These are phyloP conservation scores for Tetramorium parvispinum DNA, from an alignment of 1,140 invertebrate species.

Conservation along the genomic window DNA sequence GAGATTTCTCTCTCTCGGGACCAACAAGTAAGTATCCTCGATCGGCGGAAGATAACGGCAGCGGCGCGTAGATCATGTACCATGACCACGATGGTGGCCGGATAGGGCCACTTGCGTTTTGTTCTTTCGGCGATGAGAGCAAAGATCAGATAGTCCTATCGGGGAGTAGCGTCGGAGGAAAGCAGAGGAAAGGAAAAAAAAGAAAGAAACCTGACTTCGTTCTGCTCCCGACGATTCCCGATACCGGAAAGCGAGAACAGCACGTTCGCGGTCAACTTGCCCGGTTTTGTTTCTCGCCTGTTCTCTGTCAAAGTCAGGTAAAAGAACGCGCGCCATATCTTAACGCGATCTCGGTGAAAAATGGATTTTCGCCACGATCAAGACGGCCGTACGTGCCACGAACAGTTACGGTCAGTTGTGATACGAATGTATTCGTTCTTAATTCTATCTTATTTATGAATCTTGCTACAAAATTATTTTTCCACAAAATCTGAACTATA, in stretches of 20 bases:
- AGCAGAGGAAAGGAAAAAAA: not conserved
- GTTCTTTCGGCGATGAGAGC: slow-evolving; percentile 77
- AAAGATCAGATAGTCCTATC: slow-evolving; percentile 75
- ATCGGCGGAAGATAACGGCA: slow-evolving; percentile 69
- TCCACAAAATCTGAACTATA: not conserved
- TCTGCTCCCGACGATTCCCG: slow-evolving; percentile 63
- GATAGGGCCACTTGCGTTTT: slow-evolving; percentile 76
- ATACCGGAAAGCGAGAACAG: slow-evolving; percentile 66
- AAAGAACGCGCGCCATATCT: slow-evolving; percentile 52
- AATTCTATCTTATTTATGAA: not conserved
- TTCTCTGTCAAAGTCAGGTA: slow-evolving; percentile 65
- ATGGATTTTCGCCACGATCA: slow-evolving; percentile 57
- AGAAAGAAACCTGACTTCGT: slow-evolving; percentile 50
- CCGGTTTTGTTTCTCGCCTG: slow-evolving; percentile 43
- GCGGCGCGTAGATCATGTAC: slow-evolving; percentile 77
- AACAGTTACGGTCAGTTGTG: slow-evolving; percentile 53
- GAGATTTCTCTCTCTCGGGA: slow-evolving; percentile 46
- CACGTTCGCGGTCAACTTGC: slow-evolving; percentile 56
- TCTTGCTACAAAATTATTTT: not conserved
- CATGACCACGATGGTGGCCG: slow-evolving; percentile 74
- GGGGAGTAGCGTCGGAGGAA: not conserved
- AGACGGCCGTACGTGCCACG: slow-evolving; percentile 35
- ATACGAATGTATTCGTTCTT: slow-evolving; percentile 1
- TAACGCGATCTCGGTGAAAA: slow-evolving; percentile 63
- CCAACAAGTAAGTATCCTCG: slow-evolving; percentile 74